These are phyloP conservation scores for Python bivittatus DNA, from an alignment of 2,113 vertebrate species.

Conservation along the genomic window DNA sequence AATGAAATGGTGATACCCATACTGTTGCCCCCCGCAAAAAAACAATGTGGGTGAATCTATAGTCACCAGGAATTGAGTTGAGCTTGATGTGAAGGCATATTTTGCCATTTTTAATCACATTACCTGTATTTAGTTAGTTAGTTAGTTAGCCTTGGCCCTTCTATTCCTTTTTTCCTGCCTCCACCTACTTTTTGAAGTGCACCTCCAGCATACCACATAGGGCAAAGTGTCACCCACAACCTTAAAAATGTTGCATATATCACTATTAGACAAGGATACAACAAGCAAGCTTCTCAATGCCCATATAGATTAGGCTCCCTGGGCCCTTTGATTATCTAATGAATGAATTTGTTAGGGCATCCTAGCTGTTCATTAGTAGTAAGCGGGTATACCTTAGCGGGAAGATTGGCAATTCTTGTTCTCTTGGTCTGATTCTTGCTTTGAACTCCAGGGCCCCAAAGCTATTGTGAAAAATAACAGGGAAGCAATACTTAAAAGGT, in stretches of 20 bases:
- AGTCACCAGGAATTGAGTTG: no score
- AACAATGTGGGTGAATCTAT: no score
- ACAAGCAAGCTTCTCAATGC: neutral
- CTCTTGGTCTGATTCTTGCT: neutral
- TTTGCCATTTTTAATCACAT: no score
- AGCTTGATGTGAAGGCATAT: no score
- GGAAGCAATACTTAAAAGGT: neutral
- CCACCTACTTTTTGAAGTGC: no score
- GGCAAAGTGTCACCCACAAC: neutral
- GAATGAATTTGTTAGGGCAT: neutral
- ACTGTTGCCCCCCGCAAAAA: no score
- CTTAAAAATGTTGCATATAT: neutral
- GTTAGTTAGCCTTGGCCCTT: no score
- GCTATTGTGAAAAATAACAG: neutral
- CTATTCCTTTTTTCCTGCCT: no score
- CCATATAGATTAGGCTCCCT: neutral
- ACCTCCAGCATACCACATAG: no score
- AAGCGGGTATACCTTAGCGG: neutral
- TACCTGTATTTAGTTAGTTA: no score
- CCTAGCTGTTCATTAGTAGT: neutral
- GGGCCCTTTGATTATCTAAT: neutral
- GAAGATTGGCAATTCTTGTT: neutral
- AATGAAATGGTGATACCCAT: no score
- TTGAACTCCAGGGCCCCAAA: neutral
- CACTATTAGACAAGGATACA: neutral